Evolutionary conservation across 1,140 invertebrate species (phyloP).

Genomic region (Chironomus striatipennis): DNA sequence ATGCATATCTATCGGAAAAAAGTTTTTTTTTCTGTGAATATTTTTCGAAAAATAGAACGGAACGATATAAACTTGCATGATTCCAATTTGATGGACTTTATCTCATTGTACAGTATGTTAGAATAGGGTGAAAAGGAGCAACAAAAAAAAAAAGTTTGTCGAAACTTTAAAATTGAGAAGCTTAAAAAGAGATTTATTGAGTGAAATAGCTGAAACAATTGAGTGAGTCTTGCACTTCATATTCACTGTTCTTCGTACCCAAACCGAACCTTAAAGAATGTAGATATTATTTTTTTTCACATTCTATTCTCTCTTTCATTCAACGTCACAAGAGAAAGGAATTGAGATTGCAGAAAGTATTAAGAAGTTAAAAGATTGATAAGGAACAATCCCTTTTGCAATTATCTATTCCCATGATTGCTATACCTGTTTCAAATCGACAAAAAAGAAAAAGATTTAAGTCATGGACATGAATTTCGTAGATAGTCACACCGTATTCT

Average conservation of each 20-base stretch:
- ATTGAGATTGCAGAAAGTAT: not conserved
- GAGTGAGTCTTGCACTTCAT: slow-evolving; percentile 15
- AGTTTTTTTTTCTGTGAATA: too few relatives aligned
- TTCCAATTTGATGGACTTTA: slow-evolving; percentile 21
- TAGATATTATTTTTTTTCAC: too few relatives aligned
- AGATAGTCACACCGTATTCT: too few relatives aligned
- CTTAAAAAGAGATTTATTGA: slow-evolving; percentile 20
- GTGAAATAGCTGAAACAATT: slow-evolving; percentile 15
- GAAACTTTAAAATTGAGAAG: slow-evolving; percentile 17
- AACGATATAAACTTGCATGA: slow-evolving; percentile 7
- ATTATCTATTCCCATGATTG: slow-evolving; percentile 1
- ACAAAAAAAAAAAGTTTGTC: slow-evolving; percentile 16
- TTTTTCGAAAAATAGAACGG: not conserved
- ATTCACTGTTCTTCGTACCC: not conserved
- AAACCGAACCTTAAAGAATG: too few relatives aligned
- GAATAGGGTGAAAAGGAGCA: not conserved
- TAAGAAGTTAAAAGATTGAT: not conserved
- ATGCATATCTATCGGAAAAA: too few relatives aligned
- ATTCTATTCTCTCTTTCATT: too few relatives aligned
- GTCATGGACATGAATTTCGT: too few relatives aligned
- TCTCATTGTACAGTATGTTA: not conserved
- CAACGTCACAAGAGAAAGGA: not conserved
- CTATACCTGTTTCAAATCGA: not conserved
- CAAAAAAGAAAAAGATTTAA: too few relatives aligned
- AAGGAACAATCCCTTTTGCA: not conserved